These are phyloP conservation scores for Platyrinchus mystaceus DNA, from an alignment of 2,797 vertebrate species.

Conservation along the genomic window DNA sequence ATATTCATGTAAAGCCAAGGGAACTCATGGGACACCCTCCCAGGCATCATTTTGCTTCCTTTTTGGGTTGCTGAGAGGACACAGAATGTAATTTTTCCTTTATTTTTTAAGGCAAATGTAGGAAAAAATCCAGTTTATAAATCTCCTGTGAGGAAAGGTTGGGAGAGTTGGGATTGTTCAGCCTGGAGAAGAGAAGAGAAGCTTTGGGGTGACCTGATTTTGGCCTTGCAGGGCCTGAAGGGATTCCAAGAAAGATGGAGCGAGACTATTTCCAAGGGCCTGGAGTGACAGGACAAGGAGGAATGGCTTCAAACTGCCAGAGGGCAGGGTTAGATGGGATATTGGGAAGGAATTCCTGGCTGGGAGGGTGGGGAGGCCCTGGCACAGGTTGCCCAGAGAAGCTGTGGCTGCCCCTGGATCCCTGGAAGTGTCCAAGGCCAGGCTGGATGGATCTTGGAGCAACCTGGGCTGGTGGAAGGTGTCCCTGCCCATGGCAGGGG, in stretches of 20 bases:
- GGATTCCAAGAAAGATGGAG: neutral
- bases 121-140: neutral
- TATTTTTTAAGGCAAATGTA: neutral
- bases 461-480: neutral
- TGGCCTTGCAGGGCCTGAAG: neutral
- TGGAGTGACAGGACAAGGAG: neutral
- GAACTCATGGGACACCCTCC: accelerated
- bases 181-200: neutral
- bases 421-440: neutral
- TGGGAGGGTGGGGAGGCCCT: neutral
- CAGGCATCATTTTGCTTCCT: neutral
- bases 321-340: neutral
- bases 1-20: neutral
- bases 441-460: neutral
- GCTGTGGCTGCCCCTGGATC: neutral
- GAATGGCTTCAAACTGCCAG: neutral
- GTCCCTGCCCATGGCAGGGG: neutral
- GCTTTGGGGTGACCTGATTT: accelerated
- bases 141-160: neutral
- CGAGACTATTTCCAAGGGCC: accelerated
- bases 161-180: neutral
- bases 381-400: neutral
- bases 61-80: neutral
- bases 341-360: neutral
- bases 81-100: accelerated